Evolutionary conservation across 2,797 vertebrate genomes (phyloP), one percentile per base, ranked within the genome.

Genomic region (Trachurus trachurus): DNA sequence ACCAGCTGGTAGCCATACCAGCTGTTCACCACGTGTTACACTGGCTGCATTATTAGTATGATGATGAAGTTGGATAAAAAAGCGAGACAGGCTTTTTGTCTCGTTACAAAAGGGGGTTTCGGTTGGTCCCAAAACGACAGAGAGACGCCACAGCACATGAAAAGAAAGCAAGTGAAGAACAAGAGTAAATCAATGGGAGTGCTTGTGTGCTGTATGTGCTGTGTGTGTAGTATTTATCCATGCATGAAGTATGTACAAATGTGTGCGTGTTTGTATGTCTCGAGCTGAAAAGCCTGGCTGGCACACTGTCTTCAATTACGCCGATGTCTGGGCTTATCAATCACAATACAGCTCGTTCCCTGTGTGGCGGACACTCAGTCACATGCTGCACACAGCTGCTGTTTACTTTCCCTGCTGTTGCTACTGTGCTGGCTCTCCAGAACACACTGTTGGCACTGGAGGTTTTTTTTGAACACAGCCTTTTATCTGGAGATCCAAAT

Each of bases 261-360:
- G 58, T 40, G 45, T 49, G 49, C 15, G 54, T 76, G 59, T 53
- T 44, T 31, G 26, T 59, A 53, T 22, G 81, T 72, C 63, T 82
- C 21, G 15, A 47, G 71, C 60, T 71, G 78, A 85, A 71, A 70
- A 74, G 82, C 57, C 56, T 63, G 66, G 57, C 85, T 87, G 82
- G 60, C 60, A 80, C 66, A 66, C 80, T 76, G 70, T 85, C 73
- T 90, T 93, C 83, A 92, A 92, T 94, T 89, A 93, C 74, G 71
- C 53, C 83, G 11, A 89, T 88, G 87, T 84, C 82, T 83, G 76
- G 74, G 76, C 89, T 88, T 92, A 92, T 95, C 92, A 93, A 87
- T 95, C 93, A 94, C 69, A 81, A 91, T 87, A 66, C 31, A 74
- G 86, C 82, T 89, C 66, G 60, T 86, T 92, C 83, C 60, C 79